Evolutionary conservation across 2,888 invertebrate genomes (phyloP), one percentile per base, ranked within the genome.

Genomic region (Leucania comma): DNA sequence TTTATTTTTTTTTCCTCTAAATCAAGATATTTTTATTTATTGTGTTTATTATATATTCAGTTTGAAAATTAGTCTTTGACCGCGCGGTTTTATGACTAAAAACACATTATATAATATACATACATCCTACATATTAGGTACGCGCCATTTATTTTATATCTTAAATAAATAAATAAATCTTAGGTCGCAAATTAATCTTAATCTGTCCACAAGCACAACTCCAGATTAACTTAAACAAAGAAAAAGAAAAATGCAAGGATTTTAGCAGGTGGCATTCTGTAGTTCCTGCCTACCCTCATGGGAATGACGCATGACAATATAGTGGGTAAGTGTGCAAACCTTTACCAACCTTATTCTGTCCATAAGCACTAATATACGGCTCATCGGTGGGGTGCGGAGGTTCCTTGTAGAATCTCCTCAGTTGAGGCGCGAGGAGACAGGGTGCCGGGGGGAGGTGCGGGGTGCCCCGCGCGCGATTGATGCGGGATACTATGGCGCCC

Each of bases 391-490:
- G 96, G 84, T 95, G 93, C 0, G 96, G 95, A 2, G 95, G 93
- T 54, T 96, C 94, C 73, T 94, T 88, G 94, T 91, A 95, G 67
- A 97, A 93, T 83, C 96, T 96, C 60, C 98, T 94, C 1, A 98
- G 90, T 85, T 97, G 97, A 0, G 98, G 98, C 0, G 98, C 97
- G n/a, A 98, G 88, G 0, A 98, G 92, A 66, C 93, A 95, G 0
- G 94, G 94, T 2, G 93, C 86, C 0, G 95, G 95, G 0, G 93
- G 89, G 3, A 96, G 85, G 64, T 95, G 89, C 0, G 94, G 90
- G 26, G 87, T 88, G 8, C 94, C 93, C 8, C 92, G 78, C 32
- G 87, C 86, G 2, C 91, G 87, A 70, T 91, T 90, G 2, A 93
- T 64, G 35, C 91, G 89, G 0, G 95, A 92, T 3, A 91, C 90